Evolutionary conservation across 2,888 invertebrate genomes (phyloP).

Genomic region (Nemotelus nigrinus): DNA sequence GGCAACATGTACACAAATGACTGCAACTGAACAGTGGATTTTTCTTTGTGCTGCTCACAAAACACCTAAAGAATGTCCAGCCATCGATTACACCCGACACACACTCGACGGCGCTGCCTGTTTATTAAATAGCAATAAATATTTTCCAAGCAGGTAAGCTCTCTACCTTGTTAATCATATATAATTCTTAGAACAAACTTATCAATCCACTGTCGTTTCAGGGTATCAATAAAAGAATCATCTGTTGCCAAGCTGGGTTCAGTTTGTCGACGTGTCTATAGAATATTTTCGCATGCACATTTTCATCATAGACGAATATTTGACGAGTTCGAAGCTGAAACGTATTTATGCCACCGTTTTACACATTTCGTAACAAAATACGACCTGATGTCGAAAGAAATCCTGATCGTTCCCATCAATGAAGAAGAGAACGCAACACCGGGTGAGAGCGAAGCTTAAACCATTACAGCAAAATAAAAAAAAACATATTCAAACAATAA

Average conservation of each 20-base stretch:
- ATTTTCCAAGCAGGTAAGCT: constrained; percentile 95
- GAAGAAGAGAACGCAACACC: constrained; percentile 73
- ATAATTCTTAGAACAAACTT: too few relatives aligned
- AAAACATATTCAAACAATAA: constrained; percentile 32
- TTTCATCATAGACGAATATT: constrained; percentile 97
- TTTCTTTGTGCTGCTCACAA: constrained; percentile 99
- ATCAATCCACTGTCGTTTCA: constrained; percentile 60
- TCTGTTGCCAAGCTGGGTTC: constrained; percentile 98
- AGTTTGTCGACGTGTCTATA: constrained; percentile 96
- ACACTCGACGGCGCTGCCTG: constrained; percentile 99
- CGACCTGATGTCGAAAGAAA: constrained; percentile 97
- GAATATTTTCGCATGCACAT: constrained; percentile 99
- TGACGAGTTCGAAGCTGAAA: constrained; percentile 97
- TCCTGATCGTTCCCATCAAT: constrained; percentile 96
- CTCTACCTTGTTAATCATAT: too few relatives aligned
- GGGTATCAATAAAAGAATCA: constrained; percentile 98
- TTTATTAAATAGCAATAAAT: constrained; percentile 98
- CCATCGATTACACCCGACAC: constrained; percentile 98
- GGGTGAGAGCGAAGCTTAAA: constrained; percentile 68
- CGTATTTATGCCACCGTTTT: constrained; percentile 93
- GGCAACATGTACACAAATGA: constrained; percentile 98
- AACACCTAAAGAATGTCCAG: constrained; percentile 99
- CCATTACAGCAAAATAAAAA: not conserved
- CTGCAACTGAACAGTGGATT: constrained; percentile 99
- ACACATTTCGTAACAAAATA: constrained; percentile 99